Conservation (phyloP, 1,140 invertebrate genomes). For the Drosophila ananassae region DNA sequence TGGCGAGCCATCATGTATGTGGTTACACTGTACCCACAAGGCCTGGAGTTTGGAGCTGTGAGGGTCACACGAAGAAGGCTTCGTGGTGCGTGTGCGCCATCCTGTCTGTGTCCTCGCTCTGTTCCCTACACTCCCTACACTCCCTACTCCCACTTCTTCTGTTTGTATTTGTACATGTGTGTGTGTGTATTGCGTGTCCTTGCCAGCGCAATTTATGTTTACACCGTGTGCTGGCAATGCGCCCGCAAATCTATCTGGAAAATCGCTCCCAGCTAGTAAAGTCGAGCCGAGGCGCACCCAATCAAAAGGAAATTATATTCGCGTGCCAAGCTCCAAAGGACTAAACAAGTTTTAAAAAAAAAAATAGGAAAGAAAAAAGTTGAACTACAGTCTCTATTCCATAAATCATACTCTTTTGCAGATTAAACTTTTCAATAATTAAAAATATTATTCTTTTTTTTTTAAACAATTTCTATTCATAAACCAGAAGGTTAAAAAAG, state of each 20-base stretch:
- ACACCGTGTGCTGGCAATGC: slow-evolving; percentile 62
- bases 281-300: slow-evolving; percentile 55
- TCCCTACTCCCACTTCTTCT: not conserved
- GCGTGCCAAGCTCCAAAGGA: slow-evolving; percentile 50
- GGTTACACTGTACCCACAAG: slow-evolving; percentile 20
- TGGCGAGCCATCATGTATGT: slow-evolving; percentile 28
- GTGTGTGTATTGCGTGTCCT: slow-evolving; percentile 23
- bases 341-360: slow-evolving; percentile 1
- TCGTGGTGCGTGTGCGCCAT: slow-evolving; percentile 53
- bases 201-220: slow-evolving; percentile 75
- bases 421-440: not conserved
- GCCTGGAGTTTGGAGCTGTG: slow-evolving; percentile 41
- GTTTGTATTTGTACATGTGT: too few species aligned
- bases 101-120: slow-evolving; percentile 52
- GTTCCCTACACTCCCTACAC: slow-evolving; percentile 17
- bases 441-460: not conserved
- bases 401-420: not conserved
- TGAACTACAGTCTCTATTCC: slow-evolving; percentile 22
- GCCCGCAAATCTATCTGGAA: slow-evolving; percentile 60
- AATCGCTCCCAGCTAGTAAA: slow-evolving; percentile 52
- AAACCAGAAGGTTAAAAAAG: not conserved
- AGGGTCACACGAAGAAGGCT: slow-evolving; percentile 36
- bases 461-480: not conserved
- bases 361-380: slow-evolving; percentile 5
- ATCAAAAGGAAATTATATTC: slow-evolving; percentile 80